Base-by-base conservation (phyloP, 2,888 invertebrate genomes). In the Hirtodrosophila cameraria region DNA sequence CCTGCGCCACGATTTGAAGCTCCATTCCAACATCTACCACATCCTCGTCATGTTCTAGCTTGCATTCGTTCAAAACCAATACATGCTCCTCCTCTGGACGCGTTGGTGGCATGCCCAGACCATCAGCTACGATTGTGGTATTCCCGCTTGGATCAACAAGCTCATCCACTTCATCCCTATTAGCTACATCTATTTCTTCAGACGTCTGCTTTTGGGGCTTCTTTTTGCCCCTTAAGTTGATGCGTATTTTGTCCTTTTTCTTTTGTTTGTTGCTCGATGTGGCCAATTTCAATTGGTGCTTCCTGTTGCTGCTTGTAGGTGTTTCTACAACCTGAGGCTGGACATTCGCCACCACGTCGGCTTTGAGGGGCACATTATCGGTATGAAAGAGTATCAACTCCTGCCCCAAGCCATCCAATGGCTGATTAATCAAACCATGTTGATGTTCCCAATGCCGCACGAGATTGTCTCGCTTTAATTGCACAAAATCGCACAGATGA, bases 401-500 rank as follows among this genome's bases (percentile, higher is more conserved):
- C 46, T 12, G 64, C 1, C 61, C 60, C 1, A 71, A 9, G 0
- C 2, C 20, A 0, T 0, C 0, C 1, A 55, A 0, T 2, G 41
- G 13, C 1, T 39, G 57, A 7, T 61, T 50, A 1, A 48, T 31
- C 1, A 80, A 16, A 1, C 61, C 80, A 54, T 91, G 91, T 3
- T 90, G 88, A 0, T 58, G 23, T 20, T 72, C 27, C 50, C 94
- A 91, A 75, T 96, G 96, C 0, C 91, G 92, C 63, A 94, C 92
- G 0, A 96, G 90, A 78, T 93, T 93, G 27, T 91, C 89, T 41
- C 92, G 90, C 4, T 92, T 92, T 67, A 95, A 87, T 89, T 96
- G 96, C 1, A 95, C 92, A 71, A 93, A 96, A 86, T 96, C 94
- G 84, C 96, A 96, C 55, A 93, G 92, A 2, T 92, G 92, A 83